Percentiles rank a stretch among this genome's conserved stretches.
Evolutionary conservation across 2,113 vertebrate species (phyloP).

Genomic region (Protomyctophum bolini): DNA sequence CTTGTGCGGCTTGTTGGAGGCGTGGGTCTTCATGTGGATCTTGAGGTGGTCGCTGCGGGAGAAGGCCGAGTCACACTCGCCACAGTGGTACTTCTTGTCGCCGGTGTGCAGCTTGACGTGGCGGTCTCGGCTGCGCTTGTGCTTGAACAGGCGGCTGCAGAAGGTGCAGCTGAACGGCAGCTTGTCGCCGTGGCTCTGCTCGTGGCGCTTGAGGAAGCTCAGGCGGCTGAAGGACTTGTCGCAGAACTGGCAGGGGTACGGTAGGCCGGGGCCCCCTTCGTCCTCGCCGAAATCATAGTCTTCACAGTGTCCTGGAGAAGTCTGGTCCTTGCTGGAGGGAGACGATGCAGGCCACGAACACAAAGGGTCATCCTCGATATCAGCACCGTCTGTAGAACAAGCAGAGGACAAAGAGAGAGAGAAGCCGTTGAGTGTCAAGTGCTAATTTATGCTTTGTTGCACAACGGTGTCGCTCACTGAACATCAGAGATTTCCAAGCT

Average conservation of each 20-base stretch:
- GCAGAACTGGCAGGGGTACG: conserved; percentile 97
- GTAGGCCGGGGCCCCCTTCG: conserved; percentile 91
- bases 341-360: conserved; percentile 98
- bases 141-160: conserved; percentile 97
- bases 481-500: no score
- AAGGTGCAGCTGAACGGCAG: conserved; percentile 98
- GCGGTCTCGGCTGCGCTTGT: conserved; percentile 96
- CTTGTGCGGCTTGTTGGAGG: conserved; percentile 98
- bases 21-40: conserved; percentile 99
- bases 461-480: no score
- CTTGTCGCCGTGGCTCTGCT: conserved; percentile 97
- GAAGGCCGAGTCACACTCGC: conserved; percentile 95
- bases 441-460: no score
- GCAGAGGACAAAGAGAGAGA: neutral
- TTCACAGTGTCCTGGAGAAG: conserved; percentile 94
- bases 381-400: conserved; percentile 85
- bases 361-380: conserved; percentile 94
- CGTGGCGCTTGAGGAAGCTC: conserved; percentile 97
- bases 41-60: conserved; percentile 98
- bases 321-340: conserved; percentile 97
- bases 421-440: neutral
- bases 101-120: conserved; percentile 98
- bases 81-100: conserved; percentile 98
- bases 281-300: conserved; percentile 96
- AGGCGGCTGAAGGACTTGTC: conserved; percentile 98